Base-by-base conservation (phyloP, 35 echinoderm and acorn worm species). In the Amphiura filiformis region DNA sequence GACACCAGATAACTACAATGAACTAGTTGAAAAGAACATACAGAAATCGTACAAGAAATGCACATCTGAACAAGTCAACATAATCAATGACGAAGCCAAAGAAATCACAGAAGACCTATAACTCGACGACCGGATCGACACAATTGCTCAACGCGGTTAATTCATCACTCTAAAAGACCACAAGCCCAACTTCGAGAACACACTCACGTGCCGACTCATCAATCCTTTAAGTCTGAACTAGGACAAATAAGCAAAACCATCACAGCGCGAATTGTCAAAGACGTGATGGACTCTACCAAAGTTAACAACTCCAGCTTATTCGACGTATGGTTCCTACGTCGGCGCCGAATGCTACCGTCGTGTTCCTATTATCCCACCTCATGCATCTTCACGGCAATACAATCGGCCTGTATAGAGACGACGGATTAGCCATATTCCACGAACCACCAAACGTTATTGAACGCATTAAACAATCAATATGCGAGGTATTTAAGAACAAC, bases 31-130 rank as follows among this genome's bases (percentile, higher is more conserved):
- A 20, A 84, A 84, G 57, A 84, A 56, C 39, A 84, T 56, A 39
- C 82, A 49, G n/a, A 49, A 84, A 84, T 31, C 82, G 5, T 84
- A 84, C 82, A 84, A 84, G 28, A 84, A 84, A 84, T 56, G 82
- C 39, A 35, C 23, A 84, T 28, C 56, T 57, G 36, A 57, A 57
- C 18, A 32, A 36, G 34, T 84, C 39, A 56, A 56, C 30, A 31
- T 56, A 84, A 57, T 57, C 32, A 84, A 56, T 42, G 57, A 84
- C 57, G 82, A 84, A 84, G 82, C 82, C n/a, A 56, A 84, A 31
- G 36, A 84, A 31, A 31, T 36, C 7, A 38, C 80, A 39, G 82
- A 52, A 36, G n/a, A 84, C 0, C 82, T 84, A 1, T 39, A 56
- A 28, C 30, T 84, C 39, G 80, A 41, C 31, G 47, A 84, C 34